Evolutionary conservation across 2,113 vertebrate species (phyloP).

Genomic region (Phaethornis superciliosus): DNA sequence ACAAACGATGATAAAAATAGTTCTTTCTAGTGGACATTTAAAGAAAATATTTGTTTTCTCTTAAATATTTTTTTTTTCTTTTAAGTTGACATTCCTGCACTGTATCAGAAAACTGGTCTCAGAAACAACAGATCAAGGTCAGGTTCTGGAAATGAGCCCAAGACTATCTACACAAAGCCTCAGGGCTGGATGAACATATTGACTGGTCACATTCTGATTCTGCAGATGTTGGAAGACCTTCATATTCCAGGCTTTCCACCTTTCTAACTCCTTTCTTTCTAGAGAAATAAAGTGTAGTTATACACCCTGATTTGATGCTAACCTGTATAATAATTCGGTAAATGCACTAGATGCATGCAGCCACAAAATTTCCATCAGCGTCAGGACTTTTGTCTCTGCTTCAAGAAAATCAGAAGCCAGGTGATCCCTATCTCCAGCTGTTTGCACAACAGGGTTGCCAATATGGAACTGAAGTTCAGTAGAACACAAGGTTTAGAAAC

Average conservation of each 20-base stretch:
- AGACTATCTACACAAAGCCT: neutral
- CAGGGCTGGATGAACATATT: accelerated
- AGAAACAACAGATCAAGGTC: neutral
- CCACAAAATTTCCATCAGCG: neutral
- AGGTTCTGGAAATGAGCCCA: neutral
- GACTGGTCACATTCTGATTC: neutral
- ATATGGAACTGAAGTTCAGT: neutral
- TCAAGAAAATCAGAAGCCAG: neutral
- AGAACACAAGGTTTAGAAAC: neutral
- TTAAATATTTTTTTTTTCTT: slow-evolving; percentile 24
- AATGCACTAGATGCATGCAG: neutral
- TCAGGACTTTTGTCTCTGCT: neutral
- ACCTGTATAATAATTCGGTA: neutral
- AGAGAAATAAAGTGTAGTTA: neutral
- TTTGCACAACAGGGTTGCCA: neutral
- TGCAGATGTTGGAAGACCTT: neutral
- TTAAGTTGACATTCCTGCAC: neutral
- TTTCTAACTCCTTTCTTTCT: neutral
- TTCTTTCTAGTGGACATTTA: neutral
- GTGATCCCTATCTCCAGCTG: neutral
- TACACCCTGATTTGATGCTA: neutral
- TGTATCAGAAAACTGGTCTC: slow-evolving; percentile 1
- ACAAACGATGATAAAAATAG: neutral
- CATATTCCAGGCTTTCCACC: neutral
- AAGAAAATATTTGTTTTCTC: neutral